Evolutionary conservation across 1,140 invertebrate genomes (phyloP), one percentile per base, ranked within the genome.

Genomic region (Plutomurus gul): DNA sequence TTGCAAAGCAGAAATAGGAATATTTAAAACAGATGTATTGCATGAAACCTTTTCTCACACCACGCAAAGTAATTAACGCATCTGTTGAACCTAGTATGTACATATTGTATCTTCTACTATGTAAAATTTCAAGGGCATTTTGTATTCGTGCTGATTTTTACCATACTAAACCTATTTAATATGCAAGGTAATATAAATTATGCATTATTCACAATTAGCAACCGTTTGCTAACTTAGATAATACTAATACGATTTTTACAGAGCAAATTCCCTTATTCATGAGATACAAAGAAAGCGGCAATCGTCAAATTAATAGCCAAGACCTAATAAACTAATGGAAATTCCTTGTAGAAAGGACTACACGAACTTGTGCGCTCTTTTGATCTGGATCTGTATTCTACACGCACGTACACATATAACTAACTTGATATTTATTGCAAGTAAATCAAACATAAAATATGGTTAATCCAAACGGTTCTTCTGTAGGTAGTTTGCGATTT

Each of bases 161-260:
- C n/a, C n/a, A n/a, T n/a, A 25, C 30, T 30, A n/a, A n/a, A 65
- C 56, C 13, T n/a, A n/a, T n/a, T n/a, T n/a, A 33, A 10, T 65
- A 65, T 65, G 56, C 56, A 65, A 65, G 36, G 18, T 30, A 65
- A 51, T 65, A n/a, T n/a, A n/a, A n/a, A n/a, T n/a, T n/a, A n/a
- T 27, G 56, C 56, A 65, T 65, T 65, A 65, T 65, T 65, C 27
- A 33, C 56, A 65, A 65, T 65, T 65, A 65, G 56, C 56, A 65
- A 33, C 36, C 56, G 56, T 65, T 65, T 65, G 56, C 36, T 65
- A 65, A 65, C 4, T 51, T n/a, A n/a, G n/a, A n/a, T n/a, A n/a
- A n/a, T n/a, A n/a, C n/a, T n/a, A n/a, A n/a, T n/a, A n/a, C n/a
- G n/a, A n/a, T n/a, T n/a, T n/a, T n/a, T n/a, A n/a, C n/a, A n/a